Conservation (phyloP, 1,140 invertebrate genomes). For the Lutraria rhynchaena region DNA sequence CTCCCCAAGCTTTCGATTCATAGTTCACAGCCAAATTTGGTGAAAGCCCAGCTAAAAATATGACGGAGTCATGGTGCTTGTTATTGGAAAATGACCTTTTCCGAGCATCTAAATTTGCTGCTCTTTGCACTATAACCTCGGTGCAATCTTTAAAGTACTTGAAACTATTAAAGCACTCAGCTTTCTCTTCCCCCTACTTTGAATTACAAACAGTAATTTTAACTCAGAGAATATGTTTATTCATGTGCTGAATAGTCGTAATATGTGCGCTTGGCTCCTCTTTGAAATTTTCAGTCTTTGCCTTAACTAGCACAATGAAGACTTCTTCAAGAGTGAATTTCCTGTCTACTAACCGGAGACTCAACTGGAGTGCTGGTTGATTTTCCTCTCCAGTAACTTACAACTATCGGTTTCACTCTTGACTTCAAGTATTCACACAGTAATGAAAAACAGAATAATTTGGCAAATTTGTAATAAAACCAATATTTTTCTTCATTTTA, state of each 20-base stretch:
- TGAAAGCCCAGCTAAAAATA: not conserved
- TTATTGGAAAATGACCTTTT: not conserved
- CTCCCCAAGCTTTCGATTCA: constrained; percentile 4
- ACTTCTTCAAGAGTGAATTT: no score
- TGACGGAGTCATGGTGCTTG: not conserved
- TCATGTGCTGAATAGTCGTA: not conserved
- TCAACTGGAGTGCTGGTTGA: no score
- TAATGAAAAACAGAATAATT: no score
- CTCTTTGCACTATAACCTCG: not conserved
- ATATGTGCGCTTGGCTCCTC: not conserved
- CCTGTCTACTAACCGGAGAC: no score
- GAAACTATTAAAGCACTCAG: not conserved
- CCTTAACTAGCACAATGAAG: constrained; percentile 9
- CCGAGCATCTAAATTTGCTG: not conserved
- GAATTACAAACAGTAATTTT: constrained; percentile 2
- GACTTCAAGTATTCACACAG: no score
- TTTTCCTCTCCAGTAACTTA: no score
- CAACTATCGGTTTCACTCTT: no score
- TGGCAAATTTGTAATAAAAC: no score
- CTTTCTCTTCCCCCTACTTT: not conserved
- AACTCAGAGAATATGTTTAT: not conserved
- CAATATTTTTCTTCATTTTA: no score
- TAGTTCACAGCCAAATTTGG: constrained; percentile 5
- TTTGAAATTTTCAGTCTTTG: not conserved
- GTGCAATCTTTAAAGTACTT: not conserved